Conservation (phyloP, 2,797 vertebrate genomes). For the Allobates femoralis region DNA sequence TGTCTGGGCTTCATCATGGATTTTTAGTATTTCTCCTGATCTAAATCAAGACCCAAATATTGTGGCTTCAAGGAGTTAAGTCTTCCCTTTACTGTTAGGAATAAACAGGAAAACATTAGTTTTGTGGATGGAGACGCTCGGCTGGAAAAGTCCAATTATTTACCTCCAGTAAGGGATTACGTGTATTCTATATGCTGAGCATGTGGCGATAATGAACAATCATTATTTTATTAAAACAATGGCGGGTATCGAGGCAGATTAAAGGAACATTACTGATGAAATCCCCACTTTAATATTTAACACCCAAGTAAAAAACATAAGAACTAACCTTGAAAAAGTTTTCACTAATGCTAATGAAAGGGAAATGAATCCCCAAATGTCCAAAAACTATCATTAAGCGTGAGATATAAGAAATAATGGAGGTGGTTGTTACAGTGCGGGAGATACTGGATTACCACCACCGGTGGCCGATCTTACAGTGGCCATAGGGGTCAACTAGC, state of each 20-base stretch:
- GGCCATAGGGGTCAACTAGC: too few relatives aligned
- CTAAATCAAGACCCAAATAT: not conserved
- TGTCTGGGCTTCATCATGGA: not conserved
- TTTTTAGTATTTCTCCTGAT: not conserved
- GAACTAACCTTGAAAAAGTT: constrained; percentile 46
- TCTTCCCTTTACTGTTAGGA: not conserved
- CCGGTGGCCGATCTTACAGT: too few relatives aligned
- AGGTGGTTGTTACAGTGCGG: not conserved
- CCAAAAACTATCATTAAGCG: not conserved
- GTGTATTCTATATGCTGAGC: constrained; percentile 20
- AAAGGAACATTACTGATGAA: constrained; percentile 13
- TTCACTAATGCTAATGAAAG: not conserved
- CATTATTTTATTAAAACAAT: constrained; percentile 54
- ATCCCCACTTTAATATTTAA: constrained; percentile 35
- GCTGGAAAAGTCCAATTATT: constrained; percentile 47
- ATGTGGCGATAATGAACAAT: constrained; percentile 42
- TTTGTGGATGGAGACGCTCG: not conserved
- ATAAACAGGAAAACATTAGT: not conserved
- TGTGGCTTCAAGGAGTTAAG: not conserved
- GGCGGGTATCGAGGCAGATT: constrained; percentile 34
- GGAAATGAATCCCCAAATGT: not conserved
- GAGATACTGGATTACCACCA: not conserved
- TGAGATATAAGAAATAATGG: not conserved
- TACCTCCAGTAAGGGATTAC: constrained; percentile 47
- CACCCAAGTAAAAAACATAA: constrained; percentile 5